phyloP scores from a whole-genome alignment of 2,888 invertebrate species.

The Andrena marginata region DNA sequence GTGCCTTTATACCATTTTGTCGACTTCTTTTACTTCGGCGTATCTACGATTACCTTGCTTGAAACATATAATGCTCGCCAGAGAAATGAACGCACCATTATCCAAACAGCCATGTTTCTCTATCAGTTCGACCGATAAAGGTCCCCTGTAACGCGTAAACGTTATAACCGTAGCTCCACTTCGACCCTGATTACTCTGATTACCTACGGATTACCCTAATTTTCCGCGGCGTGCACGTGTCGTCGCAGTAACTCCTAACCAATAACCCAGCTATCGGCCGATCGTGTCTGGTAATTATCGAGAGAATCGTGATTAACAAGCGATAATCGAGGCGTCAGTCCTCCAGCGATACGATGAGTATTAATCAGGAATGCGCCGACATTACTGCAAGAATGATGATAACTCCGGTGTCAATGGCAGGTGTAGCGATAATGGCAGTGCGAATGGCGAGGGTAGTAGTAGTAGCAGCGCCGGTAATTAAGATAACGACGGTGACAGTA shows the following conservation, averaged over 20 bases:
- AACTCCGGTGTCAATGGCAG: constrained; percentile 23
- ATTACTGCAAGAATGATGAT: constrained; percentile 30
- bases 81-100: too few relatives aligned
- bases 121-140: neutral
- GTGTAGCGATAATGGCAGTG: constrained; percentile 31
- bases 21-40: too few relatives aligned
- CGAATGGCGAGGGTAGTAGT: constrained; percentile 4
- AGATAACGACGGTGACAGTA: constrained; percentile 63
- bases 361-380: constrained; percentile 25
- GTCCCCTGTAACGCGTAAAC: neutral
- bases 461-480: constrained; percentile 52
- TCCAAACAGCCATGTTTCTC: too few relatives aligned
- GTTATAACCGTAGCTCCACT: neutral
- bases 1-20: too few relatives aligned
- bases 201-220: neutral
- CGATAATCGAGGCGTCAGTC: constrained; percentile 15
- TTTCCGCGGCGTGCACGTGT: constrained; percentile 9
- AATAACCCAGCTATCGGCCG: neutral
- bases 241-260: neutral
- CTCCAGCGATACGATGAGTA: neutral
- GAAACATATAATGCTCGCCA: too few relatives aligned
- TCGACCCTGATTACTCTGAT: neutral
- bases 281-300: neutral
- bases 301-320: constrained; percentile 1
- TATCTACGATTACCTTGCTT: too few relatives aligned